These are phyloP conservation scores for Hypsibius dujardini DNA, from an alignment of 1,140 invertebrate genomes.

Conservation along the genomic window DNA sequence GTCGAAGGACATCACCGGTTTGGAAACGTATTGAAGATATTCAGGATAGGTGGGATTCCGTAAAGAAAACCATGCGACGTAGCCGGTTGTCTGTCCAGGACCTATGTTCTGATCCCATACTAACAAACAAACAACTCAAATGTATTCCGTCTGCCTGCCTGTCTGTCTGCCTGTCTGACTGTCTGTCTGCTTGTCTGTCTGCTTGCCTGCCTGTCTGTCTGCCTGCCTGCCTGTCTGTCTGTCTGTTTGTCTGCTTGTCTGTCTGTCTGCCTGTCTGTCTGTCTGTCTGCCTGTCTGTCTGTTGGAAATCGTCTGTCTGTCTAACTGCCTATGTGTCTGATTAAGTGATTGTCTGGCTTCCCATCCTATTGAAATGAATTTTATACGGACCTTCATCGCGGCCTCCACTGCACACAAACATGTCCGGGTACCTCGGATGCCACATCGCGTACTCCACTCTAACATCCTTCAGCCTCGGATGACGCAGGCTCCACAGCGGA, in stretches of 20 bases:
- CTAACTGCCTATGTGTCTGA: background rate
- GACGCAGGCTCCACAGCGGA: background rate
- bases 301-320: no score
- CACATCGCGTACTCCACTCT: slow-evolving; percentile 4
- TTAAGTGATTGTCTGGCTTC: no score
- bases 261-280: no score
- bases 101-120: background rate
- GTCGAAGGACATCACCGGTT: background rate
- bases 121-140: slow-evolving; percentile 4
- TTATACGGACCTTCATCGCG: background rate
- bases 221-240: no score
- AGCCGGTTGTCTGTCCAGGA: slow-evolving; percentile 8
- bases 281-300: no score
- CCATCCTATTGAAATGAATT: no score
- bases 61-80: slow-evolving; percentile 1
- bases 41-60: slow-evolving; percentile 5
- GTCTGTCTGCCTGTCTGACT: no score
- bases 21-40: slow-evolving; percentile 1
- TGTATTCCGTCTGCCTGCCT: no score
- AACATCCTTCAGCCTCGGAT: slow-evolving; percentile 9
- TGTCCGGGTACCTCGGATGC: background rate
- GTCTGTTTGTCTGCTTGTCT: no score
- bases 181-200: no score
- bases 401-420: slow-evolving; percentile 5
- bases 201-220: no score